Evolutionary conservation across 2,888 invertebrate genomes (phyloP), one percentile per base, ranked within the genome.

Genomic region (Synergus itoensis): DNA sequence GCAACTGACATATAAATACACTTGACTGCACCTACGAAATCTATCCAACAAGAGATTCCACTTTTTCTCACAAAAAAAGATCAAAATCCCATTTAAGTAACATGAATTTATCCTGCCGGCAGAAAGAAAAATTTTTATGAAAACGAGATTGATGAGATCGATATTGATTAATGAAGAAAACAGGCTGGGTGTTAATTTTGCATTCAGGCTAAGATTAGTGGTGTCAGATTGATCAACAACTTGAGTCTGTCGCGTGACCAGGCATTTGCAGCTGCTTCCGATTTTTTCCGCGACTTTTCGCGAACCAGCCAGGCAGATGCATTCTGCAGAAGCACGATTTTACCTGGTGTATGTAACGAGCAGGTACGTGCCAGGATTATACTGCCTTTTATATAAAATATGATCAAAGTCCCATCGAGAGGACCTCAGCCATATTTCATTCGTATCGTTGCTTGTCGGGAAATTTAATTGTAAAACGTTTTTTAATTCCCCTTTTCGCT

Each of bases 221-320:
- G 7, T 73, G 18, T 73, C 40, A 53, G 36, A 9, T 40, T 73
- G 73, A 73, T 73, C 48, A 69, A 36, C 9, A 53, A 36, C 53
- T 28, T 45, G 36, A 53, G 36, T 57, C n/a, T 40, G 73, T 73
- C 73, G 73, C 53, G 53, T 57, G 53, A 73, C n/a, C 73, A 53
- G 53, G n/a, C 69, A 9, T 48, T 36, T 11, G 53, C 73, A 73
- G 73, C 48, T 73, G 40, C 53, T 53, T 73, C n/a, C 14, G 5
- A 53, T 36, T 18, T 18, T 73, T 73, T 73, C 36, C 16, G 53
- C n/a, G 53, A 73, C 53, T 53, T 73, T 57, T 73, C 73, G 73
- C 53, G 48, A 73, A 40, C 36, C 36, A 40, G 73, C n/a, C 53
- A 40, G 53, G 73, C 53, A 73, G 73, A 73, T 73, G 73, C n/a